A percentile compares a stretch with the other conserved stretches of the same genome.
These are phyloP conservation scores for Orycteropus afer DNA, from an alignment of 2,113 vertebrate species.

Conservation along the genomic window DNA sequence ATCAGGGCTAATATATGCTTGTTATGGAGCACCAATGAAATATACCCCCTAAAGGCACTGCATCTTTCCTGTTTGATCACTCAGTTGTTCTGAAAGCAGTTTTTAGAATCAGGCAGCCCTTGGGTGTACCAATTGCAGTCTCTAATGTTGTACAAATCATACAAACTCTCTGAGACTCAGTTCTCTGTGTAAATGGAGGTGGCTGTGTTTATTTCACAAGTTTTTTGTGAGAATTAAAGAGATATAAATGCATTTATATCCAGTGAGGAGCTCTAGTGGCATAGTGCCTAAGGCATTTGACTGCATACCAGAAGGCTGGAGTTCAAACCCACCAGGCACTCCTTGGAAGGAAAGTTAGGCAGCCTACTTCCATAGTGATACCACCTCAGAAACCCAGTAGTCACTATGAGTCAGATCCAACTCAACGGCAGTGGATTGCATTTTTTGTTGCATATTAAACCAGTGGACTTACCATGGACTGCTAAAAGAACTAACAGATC, in stretches of 20 bases:
- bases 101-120: neutral
- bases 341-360: no score
- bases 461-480: no score
- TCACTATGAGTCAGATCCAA: no score
- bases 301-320: no score
- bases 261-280: no score
- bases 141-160: neutral
- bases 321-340: no score
- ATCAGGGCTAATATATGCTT: neutral
- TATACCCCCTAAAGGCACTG: neutral
- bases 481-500: no score
- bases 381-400: no score
- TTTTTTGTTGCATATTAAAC: no score
- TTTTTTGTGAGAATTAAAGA: neutral
- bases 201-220: neutral
- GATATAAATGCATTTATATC: neutral
- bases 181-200: neutral
- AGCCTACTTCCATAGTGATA: no score
- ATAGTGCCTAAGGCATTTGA: no score
- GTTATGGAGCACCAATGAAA: neutral
- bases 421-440: no score
- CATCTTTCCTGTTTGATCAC: neutral
- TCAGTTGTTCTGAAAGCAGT: neutral
- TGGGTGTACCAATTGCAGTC: neutral
- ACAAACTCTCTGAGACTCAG: neutral